These are phyloP conservation scores for Menidia menidia DNA, from an alignment of 2,797 vertebrate species.

Conservation along the genomic window DNA sequence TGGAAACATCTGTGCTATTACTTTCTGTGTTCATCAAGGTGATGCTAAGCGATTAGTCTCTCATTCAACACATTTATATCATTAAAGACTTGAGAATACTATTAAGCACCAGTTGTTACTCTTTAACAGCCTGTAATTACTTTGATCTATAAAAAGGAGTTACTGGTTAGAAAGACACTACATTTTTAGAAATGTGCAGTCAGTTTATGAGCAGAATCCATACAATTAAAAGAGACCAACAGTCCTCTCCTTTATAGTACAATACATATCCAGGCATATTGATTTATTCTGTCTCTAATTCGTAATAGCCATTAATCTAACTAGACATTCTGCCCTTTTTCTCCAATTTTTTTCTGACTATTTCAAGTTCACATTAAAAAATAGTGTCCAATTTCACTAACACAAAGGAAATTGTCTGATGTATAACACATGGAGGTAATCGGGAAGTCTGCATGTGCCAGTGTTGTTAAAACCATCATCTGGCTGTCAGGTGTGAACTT, in stretches of 20 bases:
- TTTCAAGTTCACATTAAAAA: constrained; percentile 43
- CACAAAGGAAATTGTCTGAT: constrained; percentile 20
- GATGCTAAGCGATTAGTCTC: too few relatives aligned
- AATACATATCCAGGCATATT: constrained; percentile 34
- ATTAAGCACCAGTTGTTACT: too few relatives aligned
- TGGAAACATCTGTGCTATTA: too few relatives aligned
- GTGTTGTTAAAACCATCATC: constrained; percentile 8
- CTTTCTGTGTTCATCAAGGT: too few relatives aligned
- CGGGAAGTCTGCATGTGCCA: neutral
- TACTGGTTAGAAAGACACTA: neutral
- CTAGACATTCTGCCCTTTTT: constrained; percentile 20
- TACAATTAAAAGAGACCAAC: constrained; percentile 14
- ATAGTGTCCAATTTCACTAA: constrained; percentile 38
- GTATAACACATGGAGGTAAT: constrained; percentile 3
- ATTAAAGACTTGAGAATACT: too few relatives aligned
- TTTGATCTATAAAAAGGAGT: too few relatives aligned
- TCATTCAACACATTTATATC: too few relatives aligned
- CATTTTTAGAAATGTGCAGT: constrained; percentile 28
- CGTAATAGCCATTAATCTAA: constrained; percentile 25
- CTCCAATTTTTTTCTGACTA: constrained; percentile 45
- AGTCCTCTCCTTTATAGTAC: constrained; percentile 14
- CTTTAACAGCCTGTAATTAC: too few relatives aligned
- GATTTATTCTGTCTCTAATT: constrained; percentile 34
- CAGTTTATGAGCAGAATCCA: constrained; percentile 8
- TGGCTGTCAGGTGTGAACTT: constrained; percentile 62